Base-by-base conservation (phyloP, 2,888 invertebrate genomes). In the Diplolepis rosae region DNA sequence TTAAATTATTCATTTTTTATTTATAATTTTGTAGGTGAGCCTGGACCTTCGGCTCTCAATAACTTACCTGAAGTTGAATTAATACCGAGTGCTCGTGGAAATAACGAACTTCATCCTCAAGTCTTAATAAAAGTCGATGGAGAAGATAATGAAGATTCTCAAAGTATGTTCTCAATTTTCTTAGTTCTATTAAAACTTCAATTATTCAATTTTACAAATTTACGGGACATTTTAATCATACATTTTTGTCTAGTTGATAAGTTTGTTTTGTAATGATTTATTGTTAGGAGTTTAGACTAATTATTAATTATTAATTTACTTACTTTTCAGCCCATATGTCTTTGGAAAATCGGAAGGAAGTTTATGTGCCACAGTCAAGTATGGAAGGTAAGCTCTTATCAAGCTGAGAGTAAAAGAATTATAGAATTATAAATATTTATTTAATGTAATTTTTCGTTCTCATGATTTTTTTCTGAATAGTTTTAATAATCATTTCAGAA, bases 41-140 rank as follows among this genome's bases (percentile, higher is more conserved):
- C 39, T 15, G 61, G 27, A 27, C 24, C 27, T n/a, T 39, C 18
- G 13, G 22, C 24, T 3, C n/a, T 61, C n/a, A 6, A 9, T 39
- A 13, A 61, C 4, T 61, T 42, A 27, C n/a, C 24, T 15, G 39
- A 39, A n/a, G 24, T 61, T 22, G 24, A 61, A 24, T n/a, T 61
- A 2, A 39, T 42, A 39, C 39, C 61, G 27, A 42, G 13, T 24
- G 11, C 24, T 24, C 11, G 24, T 50, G 50, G 27, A 24, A 50
- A 11, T 50, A 50, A 50, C 27, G 24, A 24, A 15, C 39, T 39
- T 61, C 61, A 61, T 35, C 61, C 61, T 24, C 39, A 61, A 61
- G n/a, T 61, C 39, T 5, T 61, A n/a, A 39, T 61, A 24, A 35
- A 39, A 6, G 24, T 61, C 39, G 39, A 39, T 9, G 61, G 39